Percentiles rank a stretch among this genome's conserved stretches.
These are phyloP conservation scores for Hormaphis cornu DNA, from an alignment of 1,140 invertebrate genomes.

Conservation along the genomic window DNA sequence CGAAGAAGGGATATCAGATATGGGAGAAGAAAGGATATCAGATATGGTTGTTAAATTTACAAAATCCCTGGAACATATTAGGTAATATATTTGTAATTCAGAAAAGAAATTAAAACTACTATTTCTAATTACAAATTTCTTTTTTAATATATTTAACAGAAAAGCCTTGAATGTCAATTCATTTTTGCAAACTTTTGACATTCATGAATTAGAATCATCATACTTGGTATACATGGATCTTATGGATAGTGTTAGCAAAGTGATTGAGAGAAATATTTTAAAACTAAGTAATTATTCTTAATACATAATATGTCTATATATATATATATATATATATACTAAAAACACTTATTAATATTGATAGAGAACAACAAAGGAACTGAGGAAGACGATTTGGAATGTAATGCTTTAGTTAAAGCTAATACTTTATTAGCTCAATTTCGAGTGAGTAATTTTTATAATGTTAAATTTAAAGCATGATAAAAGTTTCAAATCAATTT, in stretches of 20 bases:
- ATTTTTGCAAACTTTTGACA: neutral
- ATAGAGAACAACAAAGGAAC: neutral
- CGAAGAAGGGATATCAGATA: neutral
- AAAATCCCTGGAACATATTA: neutral
- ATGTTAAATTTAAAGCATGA: too few species aligned
- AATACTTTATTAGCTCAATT: neutral
- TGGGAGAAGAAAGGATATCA: neutral
- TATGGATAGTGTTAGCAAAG: neutral
- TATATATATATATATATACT: neutral
- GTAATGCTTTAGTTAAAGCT: neutral
- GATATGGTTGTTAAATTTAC: neutral
- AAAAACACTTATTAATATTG: neutral
- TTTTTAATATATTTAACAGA: neutral
- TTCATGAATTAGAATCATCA: neutral
- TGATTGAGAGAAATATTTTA: constrained; percentile 1
- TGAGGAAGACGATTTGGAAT: neutral
- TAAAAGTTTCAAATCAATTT: too few species aligned
- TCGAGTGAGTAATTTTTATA: too few species aligned
- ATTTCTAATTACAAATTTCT: neutral
- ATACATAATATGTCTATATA: neutral
- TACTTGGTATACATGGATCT: neutral
- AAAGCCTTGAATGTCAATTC: constrained; percentile 3
- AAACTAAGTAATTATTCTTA: constrained; percentile 6
- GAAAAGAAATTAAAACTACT: neutral
- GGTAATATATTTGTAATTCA: neutral